These are phyloP conservation scores for Acanthopleura granulata DNA, from an alignment of 2,888 invertebrate genomes.

Conservation along the genomic window DNA sequence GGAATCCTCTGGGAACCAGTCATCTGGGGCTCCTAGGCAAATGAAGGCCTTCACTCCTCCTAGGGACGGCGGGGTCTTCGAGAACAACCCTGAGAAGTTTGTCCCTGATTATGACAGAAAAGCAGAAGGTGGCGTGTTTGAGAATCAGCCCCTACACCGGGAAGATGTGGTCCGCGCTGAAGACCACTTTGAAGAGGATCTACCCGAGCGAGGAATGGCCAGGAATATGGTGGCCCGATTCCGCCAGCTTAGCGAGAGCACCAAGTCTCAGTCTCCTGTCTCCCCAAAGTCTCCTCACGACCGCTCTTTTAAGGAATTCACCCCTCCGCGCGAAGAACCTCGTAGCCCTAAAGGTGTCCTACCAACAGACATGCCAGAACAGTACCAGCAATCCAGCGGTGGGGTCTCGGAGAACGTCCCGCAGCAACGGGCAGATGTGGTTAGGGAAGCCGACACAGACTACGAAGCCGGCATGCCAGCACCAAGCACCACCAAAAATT, in stretches of 20 bases:
- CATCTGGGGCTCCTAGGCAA: slow-evolving; percentile 26
- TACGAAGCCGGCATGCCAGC: slow-evolving; percentile 66
- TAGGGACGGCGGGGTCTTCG: slow-evolving; percentile 41
- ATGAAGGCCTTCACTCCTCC: slow-evolving; percentile 51
- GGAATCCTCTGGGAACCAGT: slow-evolving; percentile 32
- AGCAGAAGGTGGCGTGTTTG: slow-evolving; percentile 38
- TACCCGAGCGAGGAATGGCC: slow-evolving; percentile 79
- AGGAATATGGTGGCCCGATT: slow-evolving; percentile 86
- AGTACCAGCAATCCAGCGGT: slow-evolving; percentile 47
- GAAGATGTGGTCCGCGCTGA: slow-evolving; percentile 70
- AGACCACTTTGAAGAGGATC: slow-evolving; percentile 58
- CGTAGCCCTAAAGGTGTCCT: slow-evolving; percentile 48
- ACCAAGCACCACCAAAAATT: slow-evolving; percentile 83
- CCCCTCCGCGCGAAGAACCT: slow-evolving; percentile 54
- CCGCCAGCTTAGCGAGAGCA: slow-evolving; percentile 78
- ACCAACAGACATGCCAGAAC: slow-evolving; percentile 54
- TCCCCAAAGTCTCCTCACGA: slow-evolving; percentile 30
- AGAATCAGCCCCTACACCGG: slow-evolving; percentile 50
- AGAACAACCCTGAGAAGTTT: slow-evolving; percentile 13
- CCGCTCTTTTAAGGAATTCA: slow-evolving; percentile 53
- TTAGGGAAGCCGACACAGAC: slow-evolving; percentile 68
- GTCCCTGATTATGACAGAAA: slow-evolving; percentile 10
- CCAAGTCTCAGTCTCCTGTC: slow-evolving; percentile 42
- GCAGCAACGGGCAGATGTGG: slow-evolving; percentile 65
- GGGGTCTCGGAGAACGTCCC: slow-evolving; percentile 60